These are phyloP conservation scores for Drosophila pseudoobscura DNA, from an alignment of 1,140 invertebrate genomes.

Conservation along the genomic window DNA sequence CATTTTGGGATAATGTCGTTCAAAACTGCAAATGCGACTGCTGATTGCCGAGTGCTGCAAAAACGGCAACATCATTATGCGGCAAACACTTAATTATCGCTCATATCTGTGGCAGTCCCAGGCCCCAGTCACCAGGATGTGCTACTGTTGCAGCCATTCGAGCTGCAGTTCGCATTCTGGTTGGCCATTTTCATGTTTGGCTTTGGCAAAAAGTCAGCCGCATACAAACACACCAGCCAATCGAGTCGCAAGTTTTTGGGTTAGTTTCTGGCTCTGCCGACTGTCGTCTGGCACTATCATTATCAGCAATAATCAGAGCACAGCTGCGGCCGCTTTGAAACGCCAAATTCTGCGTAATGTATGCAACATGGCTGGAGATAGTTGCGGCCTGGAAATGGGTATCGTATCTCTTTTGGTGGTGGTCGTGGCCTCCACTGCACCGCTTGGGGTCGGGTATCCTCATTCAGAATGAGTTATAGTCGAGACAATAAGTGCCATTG, in stretches of 20 bases:
- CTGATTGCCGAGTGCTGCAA: constrained; percentile 45
- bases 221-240: too few relatives aligned
- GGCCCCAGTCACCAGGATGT: constrained; percentile 3
- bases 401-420: constrained; percentile 20
- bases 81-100: constrained; percentile 80
- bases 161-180: constrained; percentile 23
- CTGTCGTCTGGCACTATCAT: constrained; percentile 54
- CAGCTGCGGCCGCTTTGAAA: constrained; percentile 48
- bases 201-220: constrained; percentile 50
- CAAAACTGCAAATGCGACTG: constrained; percentile 55
- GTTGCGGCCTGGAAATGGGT: constrained; percentile 35
- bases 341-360: constrained; percentile 71
- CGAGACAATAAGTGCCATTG: constrained; percentile 16
- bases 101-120: constrained; percentile 63
- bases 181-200: constrained; percentile 60
- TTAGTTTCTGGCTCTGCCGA: constrained; percentile 27
- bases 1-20: constrained; percentile 60
- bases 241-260: constrained; percentile 27
- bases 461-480: constrained; percentile 35
- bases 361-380: constrained; percentile 71
- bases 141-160: constrained; percentile 1
- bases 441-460: background rate
- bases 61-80: constrained; percentile 77
- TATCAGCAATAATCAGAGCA: constrained; percentile 71
- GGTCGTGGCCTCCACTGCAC: too few relatives aligned